Percentiles rank a stretch among this genome's conserved stretches.
Conservation (phyloP, 2,888 invertebrate genomes). For the Meloe dianella region DNA sequence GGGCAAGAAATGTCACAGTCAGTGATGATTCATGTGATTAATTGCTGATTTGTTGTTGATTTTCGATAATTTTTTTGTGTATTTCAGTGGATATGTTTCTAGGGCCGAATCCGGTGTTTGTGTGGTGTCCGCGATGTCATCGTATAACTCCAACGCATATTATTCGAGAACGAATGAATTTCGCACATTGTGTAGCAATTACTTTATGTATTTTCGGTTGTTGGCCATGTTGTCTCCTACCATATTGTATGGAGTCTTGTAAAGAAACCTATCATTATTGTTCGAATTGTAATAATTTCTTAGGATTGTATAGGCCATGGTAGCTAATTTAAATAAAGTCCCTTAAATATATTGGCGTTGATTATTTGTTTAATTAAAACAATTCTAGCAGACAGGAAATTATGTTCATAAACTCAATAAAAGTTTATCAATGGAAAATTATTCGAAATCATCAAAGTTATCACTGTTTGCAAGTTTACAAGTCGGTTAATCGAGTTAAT, state of each 20-base stretch:
- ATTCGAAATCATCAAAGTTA: not conserved
- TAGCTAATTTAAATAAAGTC: constrained; percentile 30
- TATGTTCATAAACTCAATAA: not conserved
- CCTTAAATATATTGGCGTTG: no score
- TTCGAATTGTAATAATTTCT: constrained; percentile 52
- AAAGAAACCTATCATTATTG: constrained; percentile 56
- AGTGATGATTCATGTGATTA: constrained; percentile 41
- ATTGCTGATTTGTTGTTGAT: not conserved
- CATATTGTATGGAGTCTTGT: constrained; percentile 55
- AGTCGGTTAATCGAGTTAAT: no score
- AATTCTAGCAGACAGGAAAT: not conserved
- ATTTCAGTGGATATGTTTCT: constrained; percentile 48
- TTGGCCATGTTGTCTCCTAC: constrained; percentile 58
- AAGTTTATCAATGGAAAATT: not conserved
- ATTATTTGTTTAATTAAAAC: not conserved
- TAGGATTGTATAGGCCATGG: constrained; percentile 57
- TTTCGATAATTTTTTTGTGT: constrained; percentile 9
- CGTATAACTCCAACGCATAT: constrained; percentile 51
- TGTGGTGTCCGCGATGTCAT: constrained; percentile 53
- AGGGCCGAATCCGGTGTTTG: constrained; percentile 54
- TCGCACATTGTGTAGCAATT: constrained; percentile 54
- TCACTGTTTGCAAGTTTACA: no score
- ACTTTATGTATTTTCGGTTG: constrained; percentile 55
- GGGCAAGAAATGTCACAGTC: constrained; percentile 32
- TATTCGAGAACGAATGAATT: constrained; percentile 47